Percentiles rank a stretch among this genome's conserved stretches.
phyloP scores from a whole-genome alignment of 1,140 invertebrate species.

The Rhopalosiphum padi region DNA sequence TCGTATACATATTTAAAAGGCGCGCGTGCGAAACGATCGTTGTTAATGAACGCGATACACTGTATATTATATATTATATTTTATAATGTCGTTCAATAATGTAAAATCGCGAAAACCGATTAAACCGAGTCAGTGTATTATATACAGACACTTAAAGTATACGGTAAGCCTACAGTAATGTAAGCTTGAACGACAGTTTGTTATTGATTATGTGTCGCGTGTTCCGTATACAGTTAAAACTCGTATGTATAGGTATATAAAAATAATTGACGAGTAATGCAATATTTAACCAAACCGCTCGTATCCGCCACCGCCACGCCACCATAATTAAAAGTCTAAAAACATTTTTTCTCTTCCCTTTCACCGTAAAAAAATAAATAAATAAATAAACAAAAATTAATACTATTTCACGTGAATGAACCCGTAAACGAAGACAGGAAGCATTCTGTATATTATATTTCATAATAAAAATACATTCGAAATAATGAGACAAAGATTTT shows the following conservation, averaged over 20 bases:
- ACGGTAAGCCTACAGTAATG: neutral
- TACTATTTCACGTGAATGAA: neutral
- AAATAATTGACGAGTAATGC: conserved; percentile 29
- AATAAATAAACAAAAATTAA: neutral
- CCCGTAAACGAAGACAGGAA: conserved; percentile 16
- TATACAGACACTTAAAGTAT: neutral
- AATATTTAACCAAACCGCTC: conserved; percentile 24
- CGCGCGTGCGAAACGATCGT: neutral
- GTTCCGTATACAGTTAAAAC: neutral
- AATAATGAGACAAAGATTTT: conserved; percentile 26
- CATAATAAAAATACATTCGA: conserved; percentile 19
- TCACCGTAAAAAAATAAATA: neutral
- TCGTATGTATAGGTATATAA: neutral
- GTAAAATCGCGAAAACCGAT: neutral
- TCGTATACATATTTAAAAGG: neutral
- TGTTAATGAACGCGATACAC: neutral
- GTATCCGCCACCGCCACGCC: neutral
- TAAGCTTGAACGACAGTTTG: conserved; percentile 31
- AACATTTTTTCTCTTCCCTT: neutral
- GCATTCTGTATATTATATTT: neutral
- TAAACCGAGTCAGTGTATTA: neutral
- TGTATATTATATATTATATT: neutral
- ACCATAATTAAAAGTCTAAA: conserved; percentile 22
- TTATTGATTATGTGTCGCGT: conserved; percentile 50
- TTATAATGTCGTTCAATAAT: neutral